Percentiles rank a stretch among this genome's conserved stretches.
phyloP scores from a whole-genome alignment of 1,140 invertebrate species.

The Trichonephila clavipes region DNA sequence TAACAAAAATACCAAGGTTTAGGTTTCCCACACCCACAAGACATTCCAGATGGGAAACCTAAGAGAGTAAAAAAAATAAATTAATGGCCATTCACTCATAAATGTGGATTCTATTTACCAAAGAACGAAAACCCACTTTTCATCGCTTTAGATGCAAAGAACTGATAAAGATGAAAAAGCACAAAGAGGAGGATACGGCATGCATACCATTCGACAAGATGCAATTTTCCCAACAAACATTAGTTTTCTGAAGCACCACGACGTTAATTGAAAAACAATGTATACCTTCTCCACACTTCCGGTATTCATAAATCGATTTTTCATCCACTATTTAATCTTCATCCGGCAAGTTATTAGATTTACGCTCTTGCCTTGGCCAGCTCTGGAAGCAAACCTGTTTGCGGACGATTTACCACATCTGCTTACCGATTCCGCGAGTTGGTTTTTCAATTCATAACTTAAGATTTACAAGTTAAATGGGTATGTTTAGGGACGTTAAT shows the following conservation, averaged over 20 bases:
- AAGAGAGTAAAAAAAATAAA: background rate
- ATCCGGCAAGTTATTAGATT: background rate
- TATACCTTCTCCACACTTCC: background rate
- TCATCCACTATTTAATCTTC: constrained; percentile 12
- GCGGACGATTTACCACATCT: background rate
- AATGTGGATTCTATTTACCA: constrained; percentile 4
- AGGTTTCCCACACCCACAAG: background rate
- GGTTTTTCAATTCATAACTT: background rate
- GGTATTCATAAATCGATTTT: constrained; percentile 37
- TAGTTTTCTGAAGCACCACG: background rate
- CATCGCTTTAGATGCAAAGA: background rate
- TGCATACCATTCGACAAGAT: background rate
- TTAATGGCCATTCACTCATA: background rate
- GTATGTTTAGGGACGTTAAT: background rate
- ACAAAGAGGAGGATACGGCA: background rate
- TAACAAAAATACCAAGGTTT: background rate
- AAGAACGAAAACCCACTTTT: background rate
- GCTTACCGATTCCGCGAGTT: background rate
- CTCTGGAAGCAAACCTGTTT: background rate
- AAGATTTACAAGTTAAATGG: background rate
- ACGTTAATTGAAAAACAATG: constrained; percentile 31
- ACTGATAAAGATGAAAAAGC: background rate
- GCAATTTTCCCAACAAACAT: constrained; percentile 34
- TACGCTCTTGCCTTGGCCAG: background rate
- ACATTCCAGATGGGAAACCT: background rate